Base-by-base conservation (phyloP, 2,113 vertebrate species). In the Onychorhynchus coronatus region DNA sequence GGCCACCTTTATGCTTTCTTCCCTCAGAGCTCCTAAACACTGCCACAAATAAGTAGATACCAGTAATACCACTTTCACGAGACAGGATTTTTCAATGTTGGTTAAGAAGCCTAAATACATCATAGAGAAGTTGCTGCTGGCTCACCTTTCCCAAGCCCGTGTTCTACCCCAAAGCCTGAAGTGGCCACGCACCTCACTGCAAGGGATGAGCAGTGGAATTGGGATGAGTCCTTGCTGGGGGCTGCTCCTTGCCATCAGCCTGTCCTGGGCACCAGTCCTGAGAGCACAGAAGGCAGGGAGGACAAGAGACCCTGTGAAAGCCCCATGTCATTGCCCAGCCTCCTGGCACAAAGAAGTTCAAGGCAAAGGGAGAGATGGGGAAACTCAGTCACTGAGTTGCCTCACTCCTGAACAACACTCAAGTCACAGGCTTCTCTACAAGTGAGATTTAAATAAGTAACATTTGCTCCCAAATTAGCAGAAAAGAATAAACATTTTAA, bases 401-500 rank as follows among this genome's bases (percentile, higher is more conserved):
- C 78, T 90, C 62, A 44, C 44, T 72, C 28, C n/a, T 80, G 49
- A 93, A 58, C 44, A 90, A 91, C 9, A 65, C n/a, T 88, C 49
- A 75, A 95, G 53, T 35, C 0, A 0, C 46, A 67, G 55, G 41
- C 62, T 85, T 73, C 71, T 25, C 28, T 63, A 30, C 0, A 1
- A 76, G 67, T 53, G 73, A 90, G n/a, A 79, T 80, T 79, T 85
- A 93, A 96, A 86, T 88, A 85, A 93, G 21, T 58, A 95, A 93
- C 63, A 88, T 79, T 94, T 85, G 53, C 53, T 92, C 72, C 22
- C 71, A 91, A 92, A 80, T 89, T 93, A 85, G 44, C 42, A 79
- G 89, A 94, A 89, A 91, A 93, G 31, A 96, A 94, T 80, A 95
- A 95, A 83, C 30, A 79, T 66, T 50, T 93, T 66, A 78, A 95